Percentiles rank a stretch among this genome's conserved stretches.
phyloP scores from a whole-genome alignment of 1,140 invertebrate species.

The Apis cerana region DNA sequence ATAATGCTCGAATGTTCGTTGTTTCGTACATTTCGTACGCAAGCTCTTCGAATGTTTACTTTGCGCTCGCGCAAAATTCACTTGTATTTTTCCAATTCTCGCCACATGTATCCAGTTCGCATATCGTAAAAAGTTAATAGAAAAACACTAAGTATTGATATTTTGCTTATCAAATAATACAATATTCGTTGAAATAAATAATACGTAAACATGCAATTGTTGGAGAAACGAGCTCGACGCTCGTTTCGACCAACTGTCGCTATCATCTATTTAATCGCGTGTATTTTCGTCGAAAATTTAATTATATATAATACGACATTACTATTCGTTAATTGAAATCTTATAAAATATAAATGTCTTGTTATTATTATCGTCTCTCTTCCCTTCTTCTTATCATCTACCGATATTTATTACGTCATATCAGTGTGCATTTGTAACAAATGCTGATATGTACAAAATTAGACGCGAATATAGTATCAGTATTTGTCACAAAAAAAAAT shows the following conservation, averaged over 20 bases:
- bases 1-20: slow-evolving; percentile 16
- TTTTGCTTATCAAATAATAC: slow-evolving; percentile 7
- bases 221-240: not conserved
- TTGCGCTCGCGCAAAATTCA: not conserved
- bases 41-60: not conserved
- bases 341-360: slow-evolving; percentile 28
- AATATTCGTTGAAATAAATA: slow-evolving; percentile 39
- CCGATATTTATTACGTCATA: not conserved
- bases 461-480: slow-evolving; percentile 1
- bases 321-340: slow-evolving; percentile 13
- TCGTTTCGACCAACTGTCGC: not conserved
- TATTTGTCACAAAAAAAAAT: slow-evolving; percentile 9
- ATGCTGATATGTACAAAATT: slow-evolving; percentile 49
- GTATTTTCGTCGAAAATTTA: not conserved
- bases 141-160: slow-evolving; percentile 14
- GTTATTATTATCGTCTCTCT: not conserved
- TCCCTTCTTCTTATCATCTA: not conserved
- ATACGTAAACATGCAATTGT: not conserved
- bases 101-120: not conserved
- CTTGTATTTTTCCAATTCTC: not conserved
- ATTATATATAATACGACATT: not conserved
- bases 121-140: not conserved
- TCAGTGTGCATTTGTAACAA: not conserved
- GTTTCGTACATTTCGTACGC: too few relatives aligned
- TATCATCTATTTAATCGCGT: not conserved